These are phyloP conservation scores for Lagorchestes hirsutus DNA, from an alignment of 2,797 vertebrate species.

Conservation along the genomic window DNA sequence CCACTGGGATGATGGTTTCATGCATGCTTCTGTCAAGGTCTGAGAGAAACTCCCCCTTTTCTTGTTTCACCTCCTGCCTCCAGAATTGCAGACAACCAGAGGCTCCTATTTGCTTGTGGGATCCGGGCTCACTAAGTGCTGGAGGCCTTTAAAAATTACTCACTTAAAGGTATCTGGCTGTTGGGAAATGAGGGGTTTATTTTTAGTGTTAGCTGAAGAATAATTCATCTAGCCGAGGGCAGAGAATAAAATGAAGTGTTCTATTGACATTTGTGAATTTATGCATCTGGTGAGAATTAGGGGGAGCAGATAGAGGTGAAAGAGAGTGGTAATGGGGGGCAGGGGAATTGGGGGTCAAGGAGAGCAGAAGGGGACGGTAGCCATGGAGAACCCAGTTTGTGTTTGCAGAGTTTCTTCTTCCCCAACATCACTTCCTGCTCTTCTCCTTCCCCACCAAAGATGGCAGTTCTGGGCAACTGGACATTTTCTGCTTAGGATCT, in stretches of 20 bases:
- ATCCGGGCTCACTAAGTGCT: conserved; percentile 21
- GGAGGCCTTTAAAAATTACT: conserved; percentile 22
- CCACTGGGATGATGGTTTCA: not conserved
- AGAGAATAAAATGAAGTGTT: not conserved
- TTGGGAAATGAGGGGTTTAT: conserved; percentile 63
- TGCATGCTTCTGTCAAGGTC: not conserved
- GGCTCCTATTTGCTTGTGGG: conserved; percentile 1
- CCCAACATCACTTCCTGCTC: not conserved
- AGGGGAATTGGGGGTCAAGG: not conserved
- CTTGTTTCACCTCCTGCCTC: conserved; percentile 21
- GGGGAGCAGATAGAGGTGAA: not conserved
- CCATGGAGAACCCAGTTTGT: not conserved
- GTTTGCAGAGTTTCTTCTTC: not conserved
- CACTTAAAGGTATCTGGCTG: conserved; percentile 55
- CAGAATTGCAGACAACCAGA: conserved; percentile 24
- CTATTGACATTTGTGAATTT: conserved; percentile 42
- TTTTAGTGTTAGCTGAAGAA: conserved; percentile 71
- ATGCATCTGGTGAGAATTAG: not conserved
- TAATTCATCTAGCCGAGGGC: conserved; percentile 37
- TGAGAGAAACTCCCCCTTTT: not conserved
- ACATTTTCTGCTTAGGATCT: not conserved
- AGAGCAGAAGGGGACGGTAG: not conserved
- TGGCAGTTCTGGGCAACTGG: not conserved
- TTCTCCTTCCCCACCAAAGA: not conserved
- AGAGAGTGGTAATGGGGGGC: not conserved